Percentiles rank a stretch among this genome's conserved stretches.
Evolutionary conservation across 2,888 invertebrate genomes (phyloP).

Genomic region (Spisula subtruncata): DNA sequence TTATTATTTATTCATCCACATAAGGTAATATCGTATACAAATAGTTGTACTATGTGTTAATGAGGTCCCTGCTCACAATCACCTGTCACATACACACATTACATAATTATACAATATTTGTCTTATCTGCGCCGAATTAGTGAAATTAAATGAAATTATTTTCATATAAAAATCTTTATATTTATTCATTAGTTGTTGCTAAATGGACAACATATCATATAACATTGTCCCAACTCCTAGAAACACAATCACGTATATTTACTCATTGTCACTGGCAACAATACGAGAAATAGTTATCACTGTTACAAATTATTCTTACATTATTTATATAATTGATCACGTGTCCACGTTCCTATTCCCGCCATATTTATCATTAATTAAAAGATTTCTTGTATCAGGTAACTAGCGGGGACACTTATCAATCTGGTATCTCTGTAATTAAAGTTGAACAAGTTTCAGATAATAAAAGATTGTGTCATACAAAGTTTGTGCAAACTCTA

Average conservation of each 20-base stretch:
- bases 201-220: neutral
- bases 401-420: neutral
- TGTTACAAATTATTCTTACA: neutral
- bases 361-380: conserved; percentile 11
- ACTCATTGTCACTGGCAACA: neutral
- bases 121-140: neutral
- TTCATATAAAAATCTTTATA: neutral
- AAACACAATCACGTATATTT: neutral
- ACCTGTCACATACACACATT: neutral
- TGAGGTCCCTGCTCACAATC: neutral
- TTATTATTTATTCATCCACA: no score
- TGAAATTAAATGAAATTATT: neutral
- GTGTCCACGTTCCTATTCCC: neutral
- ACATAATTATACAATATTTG: neutral
- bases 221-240: neutral
- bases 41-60: neutral
- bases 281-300: neutral
- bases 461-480: neutral
- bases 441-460: neutral
- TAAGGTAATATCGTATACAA: neutral
- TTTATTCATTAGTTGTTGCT: neutral
- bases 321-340: neutral
- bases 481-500: conserved; percentile 27
- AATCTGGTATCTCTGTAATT: neutral
- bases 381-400: neutral